Evolutionary conservation across 1,140 invertebrate species (phyloP).

Genomic region (Pissodes strobi): DNA sequence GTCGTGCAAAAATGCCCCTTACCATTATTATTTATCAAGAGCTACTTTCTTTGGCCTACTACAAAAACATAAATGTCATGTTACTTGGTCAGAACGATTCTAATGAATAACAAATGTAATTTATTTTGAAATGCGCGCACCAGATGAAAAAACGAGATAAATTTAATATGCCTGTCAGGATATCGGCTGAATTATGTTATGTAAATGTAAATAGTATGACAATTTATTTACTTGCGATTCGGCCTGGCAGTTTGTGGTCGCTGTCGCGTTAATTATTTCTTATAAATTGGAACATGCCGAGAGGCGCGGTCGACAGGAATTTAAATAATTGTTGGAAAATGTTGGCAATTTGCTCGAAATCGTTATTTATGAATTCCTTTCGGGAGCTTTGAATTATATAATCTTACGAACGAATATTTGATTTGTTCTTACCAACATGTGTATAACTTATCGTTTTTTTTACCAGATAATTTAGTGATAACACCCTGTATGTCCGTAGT

Average conservation of each 20-base stretch:
- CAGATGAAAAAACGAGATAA: slow-evolving; percentile 20
- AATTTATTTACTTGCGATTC: slow-evolving; percentile 21
- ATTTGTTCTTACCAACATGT: too few relatives aligned
- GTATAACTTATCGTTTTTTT: too few relatives aligned
- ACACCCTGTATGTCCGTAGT: too few relatives aligned
- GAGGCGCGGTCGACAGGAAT: too few relatives aligned
- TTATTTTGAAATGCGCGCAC: slow-evolving; percentile 20
- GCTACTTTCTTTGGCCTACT: slow-evolving; percentile 26
- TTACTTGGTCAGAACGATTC: slow-evolving; percentile 4
- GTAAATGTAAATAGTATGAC: slow-evolving; percentile 26
- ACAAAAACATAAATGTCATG: slow-evolving; percentile 23
- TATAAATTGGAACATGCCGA: slow-evolving; percentile 6
- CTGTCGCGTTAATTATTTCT: slow-evolving; percentile 13
- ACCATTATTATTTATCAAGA: not conserved
- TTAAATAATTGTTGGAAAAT: too few relatives aligned
- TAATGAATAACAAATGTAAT: slow-evolving; percentile 30
- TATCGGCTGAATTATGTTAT: slow-evolving; percentile 25
- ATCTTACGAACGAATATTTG: too few relatives aligned
- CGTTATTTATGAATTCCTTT: too few relatives aligned
- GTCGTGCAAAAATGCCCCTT: slow-evolving; percentile 4
- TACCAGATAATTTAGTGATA: too few relatives aligned
- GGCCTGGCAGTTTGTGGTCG: not conserved
- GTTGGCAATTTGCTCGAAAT: too few relatives aligned
- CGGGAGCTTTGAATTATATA: too few relatives aligned
- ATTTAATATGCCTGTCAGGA: slow-evolving; percentile 21